Conservation (phyloP, 2,113 vertebrate genomes). For the Festucalex cinctus region DNA sequence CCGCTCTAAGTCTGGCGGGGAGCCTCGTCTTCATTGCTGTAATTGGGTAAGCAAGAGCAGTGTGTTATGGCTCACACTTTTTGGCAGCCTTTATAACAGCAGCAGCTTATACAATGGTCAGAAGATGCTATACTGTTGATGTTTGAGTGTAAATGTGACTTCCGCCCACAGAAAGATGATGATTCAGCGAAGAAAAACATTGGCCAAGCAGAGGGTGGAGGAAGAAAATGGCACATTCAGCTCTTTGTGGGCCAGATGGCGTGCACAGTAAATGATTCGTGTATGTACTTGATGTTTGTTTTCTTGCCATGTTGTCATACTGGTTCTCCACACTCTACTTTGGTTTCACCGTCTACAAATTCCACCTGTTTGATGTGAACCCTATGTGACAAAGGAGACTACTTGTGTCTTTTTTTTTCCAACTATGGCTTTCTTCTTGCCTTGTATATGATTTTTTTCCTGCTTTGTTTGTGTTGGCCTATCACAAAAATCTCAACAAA, state of each 20-base stretch:
- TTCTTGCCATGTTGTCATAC: no score
- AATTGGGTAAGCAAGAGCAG: conserved; percentile 38
- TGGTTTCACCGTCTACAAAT: no score
- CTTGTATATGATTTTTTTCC: no score
- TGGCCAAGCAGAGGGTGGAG: not conserved
- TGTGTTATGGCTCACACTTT: not conserved
- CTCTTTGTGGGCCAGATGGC: not conserved
- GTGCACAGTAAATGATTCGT: conserved; percentile 2
- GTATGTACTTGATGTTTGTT: not conserved
- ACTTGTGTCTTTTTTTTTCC: no score
- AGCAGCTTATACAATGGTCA: not conserved
- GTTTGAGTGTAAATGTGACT: not conserved
- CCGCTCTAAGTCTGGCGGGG: conserved; percentile 47
- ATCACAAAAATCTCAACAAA: no score
- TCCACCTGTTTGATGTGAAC: no score
- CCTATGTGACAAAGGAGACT: no score
- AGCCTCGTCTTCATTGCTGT: conserved; percentile 45
- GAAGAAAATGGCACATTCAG: not conserved
- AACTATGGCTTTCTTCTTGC: no score
- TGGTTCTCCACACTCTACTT: no score
- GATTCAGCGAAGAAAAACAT: conserved; percentile 10
- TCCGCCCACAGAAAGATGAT: conserved; percentile 32
- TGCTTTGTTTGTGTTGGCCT: no score
- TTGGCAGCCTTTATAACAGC: no score
- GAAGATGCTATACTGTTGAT: not conserved